These are phyloP conservation scores for Tupiocoris notatus DNA, from an alignment of 2,888 invertebrate genomes.

Conservation along the genomic window DNA sequence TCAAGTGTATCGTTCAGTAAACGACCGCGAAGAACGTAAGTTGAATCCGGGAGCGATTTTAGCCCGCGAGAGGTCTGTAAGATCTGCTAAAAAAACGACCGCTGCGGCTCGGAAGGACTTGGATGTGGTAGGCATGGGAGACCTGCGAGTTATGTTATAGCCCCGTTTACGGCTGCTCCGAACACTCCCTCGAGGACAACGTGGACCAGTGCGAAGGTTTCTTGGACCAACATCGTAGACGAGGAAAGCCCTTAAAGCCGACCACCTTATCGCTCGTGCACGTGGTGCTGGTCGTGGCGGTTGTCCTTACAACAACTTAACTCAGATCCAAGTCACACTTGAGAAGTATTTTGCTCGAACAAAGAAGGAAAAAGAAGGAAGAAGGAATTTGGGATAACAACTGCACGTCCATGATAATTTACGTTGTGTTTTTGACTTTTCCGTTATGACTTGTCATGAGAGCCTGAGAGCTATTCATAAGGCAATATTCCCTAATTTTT, in stretches of 20 bases:
- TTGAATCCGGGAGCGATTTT: neutral
- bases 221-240: neutral
- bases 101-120: neutral
- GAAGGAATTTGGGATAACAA: no score
- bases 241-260: neutral
- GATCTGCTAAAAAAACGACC: neutral
- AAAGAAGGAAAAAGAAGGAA: no score
- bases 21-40: no score
- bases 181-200: neutral
- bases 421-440: no score
- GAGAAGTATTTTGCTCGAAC: no score
- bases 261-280: neutral
- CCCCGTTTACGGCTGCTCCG: neutral
- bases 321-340: neutral
- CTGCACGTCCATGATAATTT: no score
- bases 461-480: no score
- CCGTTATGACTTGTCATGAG: no score
- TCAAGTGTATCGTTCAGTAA: neutral
- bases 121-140: neutral
- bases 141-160: neutral
- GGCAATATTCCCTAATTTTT: no score
- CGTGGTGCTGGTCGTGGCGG: neutral
- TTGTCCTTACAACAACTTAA: neutral
- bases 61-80: neutral
- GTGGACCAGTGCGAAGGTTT: neutral